Base-by-base conservation (phyloP, 2,113 vertebrate species). In the Phoxinus phoxinus region DNA sequence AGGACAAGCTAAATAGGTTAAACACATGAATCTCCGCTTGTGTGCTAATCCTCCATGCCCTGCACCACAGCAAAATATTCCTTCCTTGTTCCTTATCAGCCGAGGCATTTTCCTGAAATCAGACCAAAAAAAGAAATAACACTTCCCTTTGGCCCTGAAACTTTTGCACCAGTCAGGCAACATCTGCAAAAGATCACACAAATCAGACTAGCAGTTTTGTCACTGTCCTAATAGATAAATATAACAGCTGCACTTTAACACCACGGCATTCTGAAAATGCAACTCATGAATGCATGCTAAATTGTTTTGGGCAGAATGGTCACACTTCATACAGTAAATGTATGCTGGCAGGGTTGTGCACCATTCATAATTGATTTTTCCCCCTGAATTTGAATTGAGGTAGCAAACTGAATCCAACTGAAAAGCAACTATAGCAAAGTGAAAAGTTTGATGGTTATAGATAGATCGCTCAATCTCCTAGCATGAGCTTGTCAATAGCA, bases 231-330 rank as follows among this genome's bases (percentile, higher is more conserved):
- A 84, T 37, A 48, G 61, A 61, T 19, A 76, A 75, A 80, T 71
- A 82, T 61, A 82, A 86, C 86, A 87, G 86, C 84, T 87, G 86
- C 37, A 82, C 51, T 83, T 72, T 69, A 35, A 61, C 53, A 71
- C 46, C 35, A 63, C 32, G 25, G 19, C 44, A 84, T 81, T 78
- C 61, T 83, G 35, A 51, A 79, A 80, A 74, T 71, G 32, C 53
- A 35, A 51, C 56, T 81, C 21, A 71, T 67, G 9, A 65, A 81
- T 65, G 63, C 35, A 23, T 81, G 79, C 61, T 65, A 61, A 84
- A 76, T 13, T 46, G 51, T 86, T 74, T 74, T 17, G n/a, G 37
- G n/a, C 6, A 74, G 13, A 48, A 74, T 74, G 41, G 23, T 74
- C 72, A 48, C 37, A 74, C 71, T 74, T 44, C 41, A n/a, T 74